Evolutionary conservation across 2,888 invertebrate genomes (phyloP).

Genomic region (Orchesella flavescens): DNA sequence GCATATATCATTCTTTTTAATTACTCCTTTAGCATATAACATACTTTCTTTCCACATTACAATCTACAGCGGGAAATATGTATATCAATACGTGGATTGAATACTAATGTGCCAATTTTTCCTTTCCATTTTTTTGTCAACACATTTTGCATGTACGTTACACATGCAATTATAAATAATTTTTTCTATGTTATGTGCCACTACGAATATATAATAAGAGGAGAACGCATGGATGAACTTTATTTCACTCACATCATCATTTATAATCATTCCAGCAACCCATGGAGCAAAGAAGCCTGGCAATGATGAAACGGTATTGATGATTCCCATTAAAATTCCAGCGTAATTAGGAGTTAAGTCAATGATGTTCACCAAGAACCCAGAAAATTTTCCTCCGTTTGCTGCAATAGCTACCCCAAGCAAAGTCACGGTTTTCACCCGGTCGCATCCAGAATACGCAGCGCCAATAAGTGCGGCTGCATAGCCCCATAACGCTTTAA

Average conservation of each 20-base stretch:
- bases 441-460: conserved; percentile 80
- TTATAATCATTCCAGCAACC: conserved; percentile 72
- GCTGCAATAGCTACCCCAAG: conserved; percentile 80
- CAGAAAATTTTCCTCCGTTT: conserved; percentile 76
- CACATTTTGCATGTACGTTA: too few species aligned
- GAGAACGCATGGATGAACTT: too few species aligned
- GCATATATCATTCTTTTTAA: neutral
- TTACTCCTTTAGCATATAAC: too few species aligned
- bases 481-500: conserved; percentile 75
- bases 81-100: too few species aligned
- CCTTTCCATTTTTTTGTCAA: too few species aligned
- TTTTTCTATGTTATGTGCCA: too few species aligned
- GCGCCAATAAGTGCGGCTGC: conserved; percentile 79
- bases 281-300: conserved; percentile 62
- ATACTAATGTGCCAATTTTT: too few species aligned
- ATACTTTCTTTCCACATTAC: too few species aligned
- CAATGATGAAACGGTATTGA: conserved; percentile 62
- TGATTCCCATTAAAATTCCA: conserved; percentile 74
- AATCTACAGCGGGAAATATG: too few species aligned
- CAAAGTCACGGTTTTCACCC: conserved; percentile 78
- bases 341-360: conserved; percentile 87
- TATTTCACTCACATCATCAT: conserved; percentile 72
- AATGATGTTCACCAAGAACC: conserved; percentile 81
- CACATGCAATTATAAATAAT: too few species aligned
- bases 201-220: too few species aligned